These are phyloP conservation scores for Escarpia spicata DNA, from an alignment of 2,888 invertebrate species.

Conservation along the genomic window DNA sequence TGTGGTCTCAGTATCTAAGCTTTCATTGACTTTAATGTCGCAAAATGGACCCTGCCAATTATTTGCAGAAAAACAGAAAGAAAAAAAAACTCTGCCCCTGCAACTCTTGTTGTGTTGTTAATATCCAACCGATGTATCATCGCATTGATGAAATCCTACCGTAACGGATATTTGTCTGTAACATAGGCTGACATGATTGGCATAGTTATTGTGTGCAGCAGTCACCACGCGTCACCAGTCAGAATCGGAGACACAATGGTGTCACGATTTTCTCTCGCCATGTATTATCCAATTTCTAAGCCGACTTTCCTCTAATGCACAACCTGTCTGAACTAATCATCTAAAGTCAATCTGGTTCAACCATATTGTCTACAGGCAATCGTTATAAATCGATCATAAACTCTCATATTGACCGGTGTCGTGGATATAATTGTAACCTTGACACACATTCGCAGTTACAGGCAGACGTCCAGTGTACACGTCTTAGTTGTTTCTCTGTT, in stretches of 20 bases:
- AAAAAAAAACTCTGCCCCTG: too few relatives aligned
- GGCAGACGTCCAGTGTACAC: background rate
- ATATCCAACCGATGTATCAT: too few relatives aligned
- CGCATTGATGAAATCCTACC: too few relatives aligned
- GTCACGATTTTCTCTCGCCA: background rate
- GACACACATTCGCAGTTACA: background rate
- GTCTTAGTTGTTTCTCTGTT: background rate
- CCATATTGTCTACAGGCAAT: background rate
- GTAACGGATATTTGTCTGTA: too few relatives aligned
- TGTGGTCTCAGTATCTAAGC: too few relatives aligned
- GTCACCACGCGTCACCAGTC: background rate
- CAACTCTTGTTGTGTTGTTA: too few relatives aligned
- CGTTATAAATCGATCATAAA: background rate
- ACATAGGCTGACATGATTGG: too few relatives aligned
- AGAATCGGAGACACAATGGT: background rate
- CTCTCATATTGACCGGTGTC: background rate
- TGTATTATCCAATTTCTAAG: background rate
- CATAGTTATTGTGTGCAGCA: background rate
- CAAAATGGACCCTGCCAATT: too few relatives aligned
- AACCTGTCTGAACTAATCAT: background rate
- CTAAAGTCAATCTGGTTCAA: background rate
- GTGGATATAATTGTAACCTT: background rate
- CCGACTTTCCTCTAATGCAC: background rate
- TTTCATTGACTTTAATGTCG: too few relatives aligned
- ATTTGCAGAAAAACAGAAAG: too few relatives aligned